Evolutionary conservation across 2,113 vertebrate species (phyloP), one percentile per base, ranked within the genome.

Genomic region (Thunnus thynnus): DNA sequence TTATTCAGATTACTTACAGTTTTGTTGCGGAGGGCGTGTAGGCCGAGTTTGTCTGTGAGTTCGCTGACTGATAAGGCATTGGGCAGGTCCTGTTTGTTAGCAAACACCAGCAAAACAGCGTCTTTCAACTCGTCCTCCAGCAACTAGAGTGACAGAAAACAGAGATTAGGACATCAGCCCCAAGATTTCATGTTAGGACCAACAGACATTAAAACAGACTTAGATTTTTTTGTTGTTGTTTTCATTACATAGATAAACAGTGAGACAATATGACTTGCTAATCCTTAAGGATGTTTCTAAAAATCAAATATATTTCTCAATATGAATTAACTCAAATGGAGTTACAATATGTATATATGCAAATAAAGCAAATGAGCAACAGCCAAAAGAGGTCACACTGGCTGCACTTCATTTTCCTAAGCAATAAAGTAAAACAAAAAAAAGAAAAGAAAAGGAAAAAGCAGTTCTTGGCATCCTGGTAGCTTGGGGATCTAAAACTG

Each of bases 81-180:
- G 67, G 97, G 97, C 89, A 99, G 96, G 89, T 99, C 97, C 93
- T 99, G 97, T 92, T 99, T 99, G 93, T 99, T 99, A 30, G 97
- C 97, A 36, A 98, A 98, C 62, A 99, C 96, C 81, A 99, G 94
- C 93, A 99, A 79, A 66, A 96, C 95, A 0, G 97, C 97, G 0
- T 98, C 96, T 55, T 94, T 96, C 74, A 99, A 92, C 89, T 98
- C 97, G 0, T 98, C 96, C 89, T 98, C 97, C 47, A 91, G 92
- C 82, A 98, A 86, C 97, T 97, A 83, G 1, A 78, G 41, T 48
- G n/a, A 55, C 20, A 83, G 56, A 83, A 56, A 62, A 66, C 2
- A 76, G 12, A 60, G 17, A 50, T 71, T 14, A 44, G 4, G 48
- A 55, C 18, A 64, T 66, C n/a, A 64, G 32, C 13, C 2, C 4